Evolutionary conservation across 1,140 invertebrate species (phyloP).

Genomic region (Drosophila varians): DNA sequence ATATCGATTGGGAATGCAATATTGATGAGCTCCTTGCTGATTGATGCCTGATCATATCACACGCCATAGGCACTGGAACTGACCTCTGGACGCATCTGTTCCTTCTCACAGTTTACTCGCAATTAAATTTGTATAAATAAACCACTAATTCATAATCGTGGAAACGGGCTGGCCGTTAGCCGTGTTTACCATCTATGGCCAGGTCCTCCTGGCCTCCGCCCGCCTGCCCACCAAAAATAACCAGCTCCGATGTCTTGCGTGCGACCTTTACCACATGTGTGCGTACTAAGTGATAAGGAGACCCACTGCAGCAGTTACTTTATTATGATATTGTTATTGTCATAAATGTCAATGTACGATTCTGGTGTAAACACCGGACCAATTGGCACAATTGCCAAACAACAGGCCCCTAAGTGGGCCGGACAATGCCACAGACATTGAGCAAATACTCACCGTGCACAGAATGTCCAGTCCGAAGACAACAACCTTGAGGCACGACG

Average conservation of each 20-base stretch:
- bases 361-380: background rate
- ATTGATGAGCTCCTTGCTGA: conserved; percentile 22
- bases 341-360: background rate
- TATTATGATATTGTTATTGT: background rate
- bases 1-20: conserved; percentile 29
- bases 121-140: conserved; percentile 43
- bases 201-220: background rate
- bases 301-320: background rate
- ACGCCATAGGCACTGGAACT: background rate
- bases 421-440: background rate
- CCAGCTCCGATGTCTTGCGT: background rate
- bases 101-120: conserved; percentile 23
- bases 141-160: conserved; percentile 12
- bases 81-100: conserved; percentile 30
- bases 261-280: background rate
- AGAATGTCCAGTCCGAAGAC: conserved; percentile 61
- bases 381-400: conserved; percentile 25
- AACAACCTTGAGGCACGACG: conserved; percentile 63
- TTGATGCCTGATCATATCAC: conserved; percentile 12
- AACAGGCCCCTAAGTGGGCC: conserved; percentile 4
- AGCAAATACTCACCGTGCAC: conserved; percentile 64
- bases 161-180: conserved; percentile 9
- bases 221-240: background rate
- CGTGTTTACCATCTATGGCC: conserved; percentile 5
- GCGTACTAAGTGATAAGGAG: background rate